phyloP scores from a whole-genome alignment of 2,888 invertebrate species.

The Allacma fusca region DNA sequence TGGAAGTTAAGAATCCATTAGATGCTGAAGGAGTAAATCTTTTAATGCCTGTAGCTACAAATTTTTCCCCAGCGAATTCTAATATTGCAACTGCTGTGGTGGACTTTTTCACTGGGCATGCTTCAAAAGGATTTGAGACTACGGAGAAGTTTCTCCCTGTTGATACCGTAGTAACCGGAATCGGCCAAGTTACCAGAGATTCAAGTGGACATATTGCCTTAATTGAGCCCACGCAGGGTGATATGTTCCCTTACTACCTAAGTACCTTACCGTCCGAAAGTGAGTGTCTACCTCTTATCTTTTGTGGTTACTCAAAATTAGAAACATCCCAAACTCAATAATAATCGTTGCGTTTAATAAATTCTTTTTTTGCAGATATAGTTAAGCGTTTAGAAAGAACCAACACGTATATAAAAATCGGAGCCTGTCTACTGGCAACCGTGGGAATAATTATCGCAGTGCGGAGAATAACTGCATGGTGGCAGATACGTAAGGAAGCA shows the following conservation, averaged over 20 bases:
- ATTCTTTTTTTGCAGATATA: conserved; percentile 37
- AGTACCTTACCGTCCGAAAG: conserved; percentile 59
- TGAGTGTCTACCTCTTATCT: conserved; percentile 43
- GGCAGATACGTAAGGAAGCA: conserved; percentile 48
- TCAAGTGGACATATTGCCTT: conserved; percentile 51
- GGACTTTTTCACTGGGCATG: conserved; percentile 59
- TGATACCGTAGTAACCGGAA: conserved; percentile 57
- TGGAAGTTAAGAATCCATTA: conserved; percentile 58
- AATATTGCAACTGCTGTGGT: conserved; percentile 58
- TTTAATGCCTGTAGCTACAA: conserved; percentile 57
- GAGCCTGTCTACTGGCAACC: conserved; percentile 49
- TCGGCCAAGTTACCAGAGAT: conserved; percentile 54
- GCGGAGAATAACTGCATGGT: conserved; percentile 49
- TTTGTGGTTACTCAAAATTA: no score
- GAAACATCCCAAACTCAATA: no score
- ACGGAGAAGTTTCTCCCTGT: conserved; percentile 59
- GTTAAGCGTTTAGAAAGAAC: conserved; percentile 44
- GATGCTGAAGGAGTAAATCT: conserved; percentile 53
- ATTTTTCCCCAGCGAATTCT: conserved; percentile 53
- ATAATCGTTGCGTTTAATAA: not conserved
- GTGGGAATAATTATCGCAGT: conserved; percentile 53
- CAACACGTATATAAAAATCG: conserved; percentile 49
- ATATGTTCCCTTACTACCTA: conserved; percentile 52
- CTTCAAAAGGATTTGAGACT: conserved; percentile 57
- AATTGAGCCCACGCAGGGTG: conserved; percentile 44